These are phyloP conservation scores for Aphelocoma californica DNA, from an alignment of 2,797 vertebrate species.

Conservation along the genomic window DNA sequence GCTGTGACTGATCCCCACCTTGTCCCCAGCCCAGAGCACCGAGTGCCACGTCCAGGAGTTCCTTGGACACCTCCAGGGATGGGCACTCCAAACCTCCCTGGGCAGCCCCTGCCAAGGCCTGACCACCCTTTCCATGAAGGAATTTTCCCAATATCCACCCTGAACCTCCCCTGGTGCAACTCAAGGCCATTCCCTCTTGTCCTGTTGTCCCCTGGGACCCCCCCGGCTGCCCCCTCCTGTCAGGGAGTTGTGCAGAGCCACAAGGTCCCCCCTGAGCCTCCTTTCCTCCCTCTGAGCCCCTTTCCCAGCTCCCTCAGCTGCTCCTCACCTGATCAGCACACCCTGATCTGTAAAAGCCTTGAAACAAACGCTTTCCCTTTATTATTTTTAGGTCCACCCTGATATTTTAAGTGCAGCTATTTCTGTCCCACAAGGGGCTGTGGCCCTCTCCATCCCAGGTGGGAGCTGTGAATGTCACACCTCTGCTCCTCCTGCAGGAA, in stretches of 20 bases:
- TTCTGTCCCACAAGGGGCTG: neutral
- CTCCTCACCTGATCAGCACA: neutral
- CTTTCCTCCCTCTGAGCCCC: neutral
- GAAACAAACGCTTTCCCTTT: neutral
- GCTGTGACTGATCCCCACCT: neutral
- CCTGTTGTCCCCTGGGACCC: neutral
- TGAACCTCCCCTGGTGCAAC: neutral
- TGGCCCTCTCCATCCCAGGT: neutral
- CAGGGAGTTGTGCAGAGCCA: neutral
- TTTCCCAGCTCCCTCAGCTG: neutral
- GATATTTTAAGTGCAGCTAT: neutral
- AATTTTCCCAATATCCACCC: neutral
- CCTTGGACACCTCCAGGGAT: neutral
- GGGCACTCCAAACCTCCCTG: neutral
- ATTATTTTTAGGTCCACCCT: neutral
- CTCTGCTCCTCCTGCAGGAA: slow-evolving; percentile 57
- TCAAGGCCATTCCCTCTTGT: fast-evolving
- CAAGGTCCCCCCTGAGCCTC: neutral
- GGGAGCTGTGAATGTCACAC: slow-evolving; percentile 21
- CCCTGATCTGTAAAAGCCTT: neutral
- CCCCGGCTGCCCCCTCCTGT: neutral
- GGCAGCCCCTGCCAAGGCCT: neutral
- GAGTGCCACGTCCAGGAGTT: fast-evolving
- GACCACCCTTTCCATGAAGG: fast-evolving
- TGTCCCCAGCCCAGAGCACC: neutral